Evolutionary conservation across 2,113 vertebrate genomes (phyloP).

Genomic region (Epinephelus fuscoguttatus): DNA sequence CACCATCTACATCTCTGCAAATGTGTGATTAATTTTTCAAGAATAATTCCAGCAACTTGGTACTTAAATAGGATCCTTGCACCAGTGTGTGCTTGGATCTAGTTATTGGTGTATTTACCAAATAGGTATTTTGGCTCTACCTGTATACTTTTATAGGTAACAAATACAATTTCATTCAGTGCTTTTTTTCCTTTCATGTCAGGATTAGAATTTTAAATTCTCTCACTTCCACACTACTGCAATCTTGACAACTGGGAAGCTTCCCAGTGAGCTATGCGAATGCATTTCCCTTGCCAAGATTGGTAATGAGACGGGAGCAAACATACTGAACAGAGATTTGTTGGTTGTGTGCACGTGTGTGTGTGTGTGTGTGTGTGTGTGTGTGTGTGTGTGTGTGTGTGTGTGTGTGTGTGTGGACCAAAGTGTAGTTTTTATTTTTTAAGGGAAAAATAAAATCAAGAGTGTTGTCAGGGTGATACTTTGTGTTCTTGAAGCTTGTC

Average conservation of each 20-base stretch:
- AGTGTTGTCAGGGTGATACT: slow-evolving; percentile 40
- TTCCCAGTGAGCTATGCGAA: slow-evolving; percentile 54
- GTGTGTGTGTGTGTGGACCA: background rate
- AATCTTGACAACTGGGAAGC: slow-evolving; percentile 60
- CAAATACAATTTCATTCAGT: background rate
- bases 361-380: background rate
- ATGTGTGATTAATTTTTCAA: too few species aligned
- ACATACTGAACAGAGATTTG: slow-evolving; percentile 37
- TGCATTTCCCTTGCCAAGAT: slow-evolving; percentile 47
- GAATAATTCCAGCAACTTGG: too few species aligned
- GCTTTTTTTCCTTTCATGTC: slow-evolving; percentile 7
- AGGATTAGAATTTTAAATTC: slow-evolving; percentile 54
- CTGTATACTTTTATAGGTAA: background rate
- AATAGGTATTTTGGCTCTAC: background rate
- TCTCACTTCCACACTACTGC: slow-evolving; percentile 45
- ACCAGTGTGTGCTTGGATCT: too few species aligned
- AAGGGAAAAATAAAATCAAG: slow-evolving; percentile 12
- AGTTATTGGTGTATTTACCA: background rate
- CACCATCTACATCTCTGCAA: too few species aligned
- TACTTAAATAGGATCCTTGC: too few species aligned
- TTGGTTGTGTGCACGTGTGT: background rate
- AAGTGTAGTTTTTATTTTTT: slow-evolving; percentile 11
- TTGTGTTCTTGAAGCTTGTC: slow-evolving; percentile 37
- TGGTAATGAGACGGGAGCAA: slow-evolving; percentile 54
- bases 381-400: background rate